Conservation (phyloP, 2,888 invertebrate species). For the Troglohyphantes excavatus region DNA sequence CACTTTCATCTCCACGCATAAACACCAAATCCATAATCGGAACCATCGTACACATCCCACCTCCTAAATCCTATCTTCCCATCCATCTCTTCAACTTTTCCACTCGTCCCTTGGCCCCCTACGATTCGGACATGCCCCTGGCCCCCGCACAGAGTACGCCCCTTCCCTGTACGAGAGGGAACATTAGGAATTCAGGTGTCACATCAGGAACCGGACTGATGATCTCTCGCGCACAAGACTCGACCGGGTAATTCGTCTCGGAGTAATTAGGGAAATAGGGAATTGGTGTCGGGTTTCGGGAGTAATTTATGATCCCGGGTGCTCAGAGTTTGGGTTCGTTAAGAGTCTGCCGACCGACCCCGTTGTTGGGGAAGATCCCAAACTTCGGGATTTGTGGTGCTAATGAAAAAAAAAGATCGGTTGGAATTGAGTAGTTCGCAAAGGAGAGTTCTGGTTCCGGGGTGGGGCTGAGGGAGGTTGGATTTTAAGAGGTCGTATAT, state of each 20-base stretch:
- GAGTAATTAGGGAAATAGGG: constrained; percentile 73
- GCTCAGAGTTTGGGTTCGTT: constrained; percentile 31
- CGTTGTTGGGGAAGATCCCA: background rate
- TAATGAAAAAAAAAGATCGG: background rate
- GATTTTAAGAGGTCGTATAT: background rate
- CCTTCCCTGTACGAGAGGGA: constrained; percentile 58
- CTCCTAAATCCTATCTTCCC: too few species aligned
- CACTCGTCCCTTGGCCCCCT: constrained; percentile 18
- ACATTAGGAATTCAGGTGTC: constrained; percentile 66
- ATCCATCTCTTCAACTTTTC: background rate
- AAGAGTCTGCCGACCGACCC: constrained; percentile 2
- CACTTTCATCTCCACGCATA: too few species aligned
- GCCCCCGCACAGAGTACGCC: constrained; percentile 40
- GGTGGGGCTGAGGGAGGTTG: background rate
- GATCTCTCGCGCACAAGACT: background rate
- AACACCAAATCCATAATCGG: too few species aligned
- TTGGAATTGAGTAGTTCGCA: background rate
- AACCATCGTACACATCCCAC: too few species aligned
- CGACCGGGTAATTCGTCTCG: constrained; percentile 43
- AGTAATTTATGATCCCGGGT: constrained; percentile 62
- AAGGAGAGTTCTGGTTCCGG: background rate
- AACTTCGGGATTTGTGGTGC: constrained; percentile 15
- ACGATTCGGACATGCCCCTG: background rate
- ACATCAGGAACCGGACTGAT: too few species aligned
- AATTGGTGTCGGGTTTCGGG: constrained; percentile 53